A percentile compares a stretch with the other conserved stretches of the same genome.
phyloP scores from a whole-genome alignment of 2,113 vertebrate genomes.

The Taurulus bubalis region DNA sequence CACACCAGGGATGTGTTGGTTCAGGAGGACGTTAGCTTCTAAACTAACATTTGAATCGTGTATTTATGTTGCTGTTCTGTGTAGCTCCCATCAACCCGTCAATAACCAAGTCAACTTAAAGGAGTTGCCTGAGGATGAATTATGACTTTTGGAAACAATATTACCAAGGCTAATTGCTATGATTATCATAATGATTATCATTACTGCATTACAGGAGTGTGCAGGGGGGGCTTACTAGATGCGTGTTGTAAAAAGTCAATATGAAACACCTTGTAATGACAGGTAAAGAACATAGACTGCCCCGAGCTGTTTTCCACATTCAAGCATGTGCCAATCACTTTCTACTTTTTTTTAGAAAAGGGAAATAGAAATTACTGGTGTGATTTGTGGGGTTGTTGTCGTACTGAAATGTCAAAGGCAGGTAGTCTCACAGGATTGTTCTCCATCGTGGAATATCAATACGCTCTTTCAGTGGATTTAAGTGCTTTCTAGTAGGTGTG shows the following conservation, averaged over 20 bases:
- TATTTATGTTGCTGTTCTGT: neutral
- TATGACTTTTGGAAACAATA: slow-evolving; percentile 76
- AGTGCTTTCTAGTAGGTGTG: slow-evolving; percentile 66
- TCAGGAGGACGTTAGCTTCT: neutral
- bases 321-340: slow-evolving; percentile 81
- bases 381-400: slow-evolving; percentile 75
- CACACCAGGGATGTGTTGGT: neutral
- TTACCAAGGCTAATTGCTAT: slow-evolving; percentile 78
- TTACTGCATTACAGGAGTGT: slow-evolving; percentile 50
- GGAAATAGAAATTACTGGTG: slow-evolving; percentile 77
- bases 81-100: slow-evolving; percentile 47
- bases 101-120: slow-evolving; percentile 53
- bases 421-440: slow-evolving; percentile 72
- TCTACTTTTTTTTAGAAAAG: slow-evolving; percentile 63
- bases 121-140: slow-evolving; percentile 55
- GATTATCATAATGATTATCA: slow-evolving; percentile 79
- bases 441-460: slow-evolving; percentile 73
- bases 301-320: slow-evolving; percentile 72
- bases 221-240: slow-evolving; percentile 30
- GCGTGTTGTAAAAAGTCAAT: slow-evolving; percentile 74
- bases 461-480: slow-evolving; percentile 70
- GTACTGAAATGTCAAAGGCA: slow-evolving; percentile 74
- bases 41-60: neutral
- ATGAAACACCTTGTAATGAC: slow-evolving; percentile 81
- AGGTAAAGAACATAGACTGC: slow-evolving; percentile 80